Base-by-base conservation (phyloP, 2,888 invertebrate species). In the Asteroscopus sphinx region DNA sequence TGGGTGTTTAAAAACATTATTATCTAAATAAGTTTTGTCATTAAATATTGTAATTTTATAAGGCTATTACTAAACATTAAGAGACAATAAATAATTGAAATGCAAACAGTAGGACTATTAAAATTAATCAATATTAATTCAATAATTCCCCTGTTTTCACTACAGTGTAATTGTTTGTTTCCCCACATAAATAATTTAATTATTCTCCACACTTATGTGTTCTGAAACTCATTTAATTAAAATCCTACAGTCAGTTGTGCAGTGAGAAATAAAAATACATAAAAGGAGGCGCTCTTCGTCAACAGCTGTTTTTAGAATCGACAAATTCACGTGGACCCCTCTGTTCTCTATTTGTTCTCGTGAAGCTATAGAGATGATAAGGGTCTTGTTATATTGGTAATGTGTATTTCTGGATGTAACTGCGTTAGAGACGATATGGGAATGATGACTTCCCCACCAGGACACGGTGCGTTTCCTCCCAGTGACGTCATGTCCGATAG, bases 291-390 rank as follows among this genome's bases (percentile, higher is more conserved):
- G 85, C 83, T 76, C 82, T 83, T 84, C 86, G 84, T 85, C 89
- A 87, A 89, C 92, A 92, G 92, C 92, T 92, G 92, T 90, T 90
- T 91, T 83, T 92, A 92, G 91, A 88, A 76, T 62, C 49, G 76
- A 54, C 91, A 76, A 85, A 65, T 75, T 70, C 80, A 76, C 59
- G 42, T 60, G 79, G 89, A 80, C 49, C 86, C 64, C 59, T 77
- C 42, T 60, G 64, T 55, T 67, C 46, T 58, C 64, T 65, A 36
- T 9, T 58, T 33, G 40, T 46, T n/a, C 25, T 44, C 44, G 13
- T 54, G 39, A 44, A 32, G 60, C 13, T 33, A 25, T 25, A 51
- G 44, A 55, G 52, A 67, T 57, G 33, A 41, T 13, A 63, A 44
- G 58, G 81, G 30, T 77, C 83, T 56, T 25, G 17, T 49, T 71